These are phyloP conservation scores for Ahaetulla prasina DNA, from an alignment of 2,113 vertebrate species.

Conservation along the genomic window DNA sequence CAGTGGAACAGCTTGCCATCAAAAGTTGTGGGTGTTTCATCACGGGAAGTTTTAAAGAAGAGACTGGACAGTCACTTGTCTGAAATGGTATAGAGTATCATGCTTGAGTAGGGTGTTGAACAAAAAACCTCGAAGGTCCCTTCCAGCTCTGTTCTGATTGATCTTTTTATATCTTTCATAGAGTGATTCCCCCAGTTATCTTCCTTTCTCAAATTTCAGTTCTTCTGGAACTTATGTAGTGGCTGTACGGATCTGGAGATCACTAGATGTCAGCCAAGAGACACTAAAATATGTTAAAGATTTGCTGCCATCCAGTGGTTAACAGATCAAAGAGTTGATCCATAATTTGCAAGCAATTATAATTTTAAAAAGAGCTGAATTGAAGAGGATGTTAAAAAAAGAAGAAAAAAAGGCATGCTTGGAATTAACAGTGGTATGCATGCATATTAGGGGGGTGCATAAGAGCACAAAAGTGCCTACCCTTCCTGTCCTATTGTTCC, in stretches of 20 bases:
- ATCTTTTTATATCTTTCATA: background rate
- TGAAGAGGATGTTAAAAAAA: background rate
- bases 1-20: no score
- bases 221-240: background rate
- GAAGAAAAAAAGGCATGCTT: background rate
- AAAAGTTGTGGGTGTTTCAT: no score
- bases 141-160: background rate
- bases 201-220: background rate
- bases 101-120: no score
- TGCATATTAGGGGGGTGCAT: no score
- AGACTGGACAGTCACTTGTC: no score
- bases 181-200: background rate
- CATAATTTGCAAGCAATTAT: background rate
- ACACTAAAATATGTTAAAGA: background rate
- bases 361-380: background rate
- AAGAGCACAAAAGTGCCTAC: no score
- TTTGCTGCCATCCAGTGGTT: background rate
- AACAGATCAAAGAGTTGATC: background rate
- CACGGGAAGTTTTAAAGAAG: no score
- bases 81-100: no score
- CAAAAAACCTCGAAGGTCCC: no score
- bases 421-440: background rate
- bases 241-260: background rate
- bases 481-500: no score
- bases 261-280: background rate